phyloP scores from a whole-genome alignment of 2,888 invertebrate species.

The Mesochorus sp. region DNA sequence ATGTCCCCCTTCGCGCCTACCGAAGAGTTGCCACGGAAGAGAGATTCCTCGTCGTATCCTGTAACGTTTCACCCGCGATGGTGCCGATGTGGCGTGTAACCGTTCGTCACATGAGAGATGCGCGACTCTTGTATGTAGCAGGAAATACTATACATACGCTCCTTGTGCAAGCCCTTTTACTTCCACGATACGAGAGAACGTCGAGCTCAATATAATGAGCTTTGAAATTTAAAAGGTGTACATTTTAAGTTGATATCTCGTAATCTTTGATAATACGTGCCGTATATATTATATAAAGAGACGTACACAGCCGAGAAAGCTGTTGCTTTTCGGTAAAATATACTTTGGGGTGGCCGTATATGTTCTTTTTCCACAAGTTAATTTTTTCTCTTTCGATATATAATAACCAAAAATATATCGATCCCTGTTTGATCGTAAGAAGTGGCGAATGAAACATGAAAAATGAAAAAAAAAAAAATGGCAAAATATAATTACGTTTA shows the following conservation, averaged over 20 bases:
- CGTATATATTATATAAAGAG: neutral
- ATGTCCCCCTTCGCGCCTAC: slow-evolving; percentile 13
- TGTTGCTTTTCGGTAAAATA: neutral
- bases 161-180: neutral
- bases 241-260: neutral
- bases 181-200: too few relatives aligned
- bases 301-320: neutral
- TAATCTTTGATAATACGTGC: neutral
- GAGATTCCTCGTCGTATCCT: neutral
- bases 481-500: slow-evolving; percentile 51
- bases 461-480: slow-evolving; percentile 13
- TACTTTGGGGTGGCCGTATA: neutral
- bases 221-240: neutral
- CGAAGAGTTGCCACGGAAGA: slow-evolving; percentile 20
- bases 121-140: too few relatives aligned
- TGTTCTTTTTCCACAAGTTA: neutral
- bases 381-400: neutral
- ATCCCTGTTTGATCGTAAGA: neutral
- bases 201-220: too few relatives aligned
- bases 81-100: slow-evolving; percentile 14
- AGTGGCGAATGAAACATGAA: neutral
- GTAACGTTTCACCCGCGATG: slow-evolving; percentile 10
- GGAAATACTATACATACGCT: neutral
- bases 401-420: slow-evolving; percentile 13
- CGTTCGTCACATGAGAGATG: slow-evolving; percentile 21